A percentile compares a stretch with the other conserved stretches of the same genome.
Evolutionary conservation across 2,888 invertebrate genomes (phyloP).

Genomic region (Toxonevra muliebris): DNA sequence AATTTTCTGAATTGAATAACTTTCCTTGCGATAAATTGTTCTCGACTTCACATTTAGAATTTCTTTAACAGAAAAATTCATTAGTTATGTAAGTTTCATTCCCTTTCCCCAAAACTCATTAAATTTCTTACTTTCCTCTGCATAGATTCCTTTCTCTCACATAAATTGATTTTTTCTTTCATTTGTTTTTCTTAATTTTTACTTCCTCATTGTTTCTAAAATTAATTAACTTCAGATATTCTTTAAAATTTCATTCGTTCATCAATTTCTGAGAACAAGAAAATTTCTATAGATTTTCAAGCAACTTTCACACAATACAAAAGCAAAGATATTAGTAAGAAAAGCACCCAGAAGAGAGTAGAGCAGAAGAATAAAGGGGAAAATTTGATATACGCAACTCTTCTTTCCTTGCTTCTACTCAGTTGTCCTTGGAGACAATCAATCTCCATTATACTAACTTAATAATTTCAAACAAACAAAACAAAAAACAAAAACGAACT

Average conservation of each 20-base stretch:
- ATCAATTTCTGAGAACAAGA: not conserved
- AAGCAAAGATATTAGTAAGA: not conserved
- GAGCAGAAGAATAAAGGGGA: not conserved
- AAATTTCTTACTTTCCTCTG: not conserved
- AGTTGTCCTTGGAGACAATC: slow-evolving; percentile 59
- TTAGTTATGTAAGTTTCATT: slow-evolving; percentile 2
- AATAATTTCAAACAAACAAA: slow-evolving; percentile 48
- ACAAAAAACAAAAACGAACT: slow-evolving; percentile 17
- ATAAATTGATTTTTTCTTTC: not conserved
- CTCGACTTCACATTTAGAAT: too few relatives aligned
- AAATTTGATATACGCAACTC: not conserved
- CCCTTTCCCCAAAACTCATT: not conserved
- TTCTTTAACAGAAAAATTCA: too few relatives aligned
- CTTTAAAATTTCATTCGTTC: slow-evolving; percentile 42
- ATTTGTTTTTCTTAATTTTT: slow-evolving; percentile 10
- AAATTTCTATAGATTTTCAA: not conserved
- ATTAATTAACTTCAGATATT: slow-evolving; percentile 54
- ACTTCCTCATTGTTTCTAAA: slow-evolving; percentile 40
- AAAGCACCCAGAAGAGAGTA: slow-evolving; percentile 8
- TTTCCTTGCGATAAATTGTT: too few relatives aligned
- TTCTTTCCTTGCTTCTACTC: not conserved
- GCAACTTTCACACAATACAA: not conserved
- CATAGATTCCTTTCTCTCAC: not conserved
- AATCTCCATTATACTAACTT: slow-evolving; percentile 55
- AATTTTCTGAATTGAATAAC: too few relatives aligned